Base-by-base conservation (phyloP, 2,888 invertebrate genomes). In the Drosophila nr. perissopoda region DNA sequence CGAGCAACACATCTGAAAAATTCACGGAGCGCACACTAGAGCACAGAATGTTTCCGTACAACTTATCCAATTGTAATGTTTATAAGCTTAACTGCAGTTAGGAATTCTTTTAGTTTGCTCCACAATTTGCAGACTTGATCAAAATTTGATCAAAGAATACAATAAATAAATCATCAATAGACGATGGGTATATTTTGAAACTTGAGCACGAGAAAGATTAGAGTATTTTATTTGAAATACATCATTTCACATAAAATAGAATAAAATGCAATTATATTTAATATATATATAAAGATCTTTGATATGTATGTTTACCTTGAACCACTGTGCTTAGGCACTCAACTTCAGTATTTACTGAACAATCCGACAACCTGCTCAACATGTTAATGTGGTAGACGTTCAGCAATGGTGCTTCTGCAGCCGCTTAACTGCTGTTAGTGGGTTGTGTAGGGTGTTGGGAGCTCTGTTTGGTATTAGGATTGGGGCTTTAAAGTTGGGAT, bases 361-460 rank as follows among this genome's bases (percentile, higher is more conserved):
- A 73, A 70, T 18, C 16, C 16, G 3, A 53, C 80, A 88, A 82
- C 85, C 82, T 77, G 83, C 83, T 75, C 76, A 74, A 86, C 88
- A 85, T 84, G 86, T 88, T 84, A 88, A 82, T 84, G 73, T 71
- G 84, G 76, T 68, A 67, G 59, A 42, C 63, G 66, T 61, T 54
- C 72, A 80, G 70, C 61, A 38, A 60, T 49, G 42, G 38, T 60
- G 57, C 52, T 64, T 48, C 61, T 58, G 53, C 63, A 73, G 71
- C 61, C 64, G 72, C 79, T 84, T 69, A 70, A 81, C 70, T 78
- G 72, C 53, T 62, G 60, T 73, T 77, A 52, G 72, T 29, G 48
- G 42, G 49, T 36, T 40, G 51, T 51, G 46, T 46, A 33, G 21
- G 51, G 34, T 25, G 34, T 48, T 51, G 46, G 49, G 33, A 29